A percentile compares a stretch with the other conserved stretches of the same genome.
phyloP scores from a whole-genome alignment of 1,140 invertebrate genomes.

The Camponotus vicinus region DNA sequence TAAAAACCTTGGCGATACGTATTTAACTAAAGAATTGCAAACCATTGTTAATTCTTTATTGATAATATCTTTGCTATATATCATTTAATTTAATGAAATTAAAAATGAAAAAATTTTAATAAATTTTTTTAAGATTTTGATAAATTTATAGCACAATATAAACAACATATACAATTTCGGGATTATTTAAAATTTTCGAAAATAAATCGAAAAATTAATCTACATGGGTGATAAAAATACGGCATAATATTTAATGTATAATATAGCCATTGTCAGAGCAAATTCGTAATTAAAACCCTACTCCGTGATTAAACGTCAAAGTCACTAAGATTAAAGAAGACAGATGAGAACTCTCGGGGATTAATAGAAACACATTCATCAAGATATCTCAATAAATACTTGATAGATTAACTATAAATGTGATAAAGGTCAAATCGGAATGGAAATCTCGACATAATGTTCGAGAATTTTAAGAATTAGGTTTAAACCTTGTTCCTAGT shows the following conservation, averaged over 20 bases:
- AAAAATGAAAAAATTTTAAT: too few species aligned
- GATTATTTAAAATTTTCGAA: background rate
- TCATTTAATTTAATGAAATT: too few species aligned
- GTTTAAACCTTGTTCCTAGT: slow-evolving; percentile 11
- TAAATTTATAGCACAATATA: too few species aligned
- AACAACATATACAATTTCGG: background rate
- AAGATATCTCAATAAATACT: background rate
- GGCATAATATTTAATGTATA: background rate
- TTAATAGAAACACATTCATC: background rate
- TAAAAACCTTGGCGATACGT: background rate
- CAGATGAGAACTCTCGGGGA: background rate
- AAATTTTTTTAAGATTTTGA: too few species aligned
- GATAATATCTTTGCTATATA: too few species aligned
- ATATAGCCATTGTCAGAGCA: background rate
- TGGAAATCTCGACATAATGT: slow-evolving; percentile 9
- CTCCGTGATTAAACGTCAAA: slow-evolving; percentile 12
- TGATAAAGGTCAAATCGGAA: slow-evolving; percentile 27
- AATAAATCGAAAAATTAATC: slow-evolving; percentile 6
- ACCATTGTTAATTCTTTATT: background rate
- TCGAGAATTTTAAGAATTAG: slow-evolving; percentile 16
- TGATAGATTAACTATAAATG: slow-evolving; percentile 26
- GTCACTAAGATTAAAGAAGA: background rate
- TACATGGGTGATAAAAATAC: background rate
- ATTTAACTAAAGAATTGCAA: background rate
- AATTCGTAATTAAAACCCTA: slow-evolving; percentile 11